A percentile compares a stretch with the other conserved stretches of the same genome.
phyloP scores from a whole-genome alignment of 2,888 invertebrate species.

The Zelleria hepariella region DNA sequence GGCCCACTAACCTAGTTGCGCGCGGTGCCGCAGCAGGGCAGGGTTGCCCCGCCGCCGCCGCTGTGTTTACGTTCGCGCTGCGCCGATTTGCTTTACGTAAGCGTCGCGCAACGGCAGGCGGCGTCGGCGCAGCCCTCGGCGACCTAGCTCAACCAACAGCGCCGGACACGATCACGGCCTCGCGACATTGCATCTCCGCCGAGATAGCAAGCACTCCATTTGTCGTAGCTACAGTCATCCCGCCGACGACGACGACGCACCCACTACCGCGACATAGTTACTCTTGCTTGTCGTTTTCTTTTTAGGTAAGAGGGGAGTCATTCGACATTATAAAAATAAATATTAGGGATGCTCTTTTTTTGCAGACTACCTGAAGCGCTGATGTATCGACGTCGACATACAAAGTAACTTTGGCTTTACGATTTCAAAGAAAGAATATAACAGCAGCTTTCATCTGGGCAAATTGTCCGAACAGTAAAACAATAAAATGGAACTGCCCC shows the following conservation, averaged over 20 bases:
- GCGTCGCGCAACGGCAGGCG: not conserved
- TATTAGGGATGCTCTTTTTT: not conserved
- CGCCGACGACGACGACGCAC: not conserved
- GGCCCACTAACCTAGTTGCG: conserved; percentile 90
- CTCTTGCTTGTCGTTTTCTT: too few species aligned
- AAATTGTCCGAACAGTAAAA: not conserved
- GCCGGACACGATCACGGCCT: conserved; percentile 3
- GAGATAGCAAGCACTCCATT: not conserved
- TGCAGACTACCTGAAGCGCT: not conserved
- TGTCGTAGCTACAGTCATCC: too few species aligned
- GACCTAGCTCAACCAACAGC: conserved; percentile 8
- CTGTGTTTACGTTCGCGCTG: conserved; percentile 57
- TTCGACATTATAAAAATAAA: too few species aligned
- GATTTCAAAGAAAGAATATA: not conserved
- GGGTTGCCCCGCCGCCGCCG: conserved; percentile 62
- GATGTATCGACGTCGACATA: not conserved
- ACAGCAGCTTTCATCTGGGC: not conserved
- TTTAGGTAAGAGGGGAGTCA: too few species aligned
- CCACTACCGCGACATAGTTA: not conserved
- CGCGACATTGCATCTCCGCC: conserved; percentile 5
- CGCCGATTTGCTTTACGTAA: conserved; percentile 5
- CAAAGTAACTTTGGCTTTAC: not conserved
- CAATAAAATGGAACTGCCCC: not conserved
- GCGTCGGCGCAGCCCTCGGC: conserved; percentile 6
- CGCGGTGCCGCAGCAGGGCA: conserved; percentile 74